Evolutionary conservation across 2,888 invertebrate species (phyloP).

Genomic region (Trachelus iudaicus): DNA sequence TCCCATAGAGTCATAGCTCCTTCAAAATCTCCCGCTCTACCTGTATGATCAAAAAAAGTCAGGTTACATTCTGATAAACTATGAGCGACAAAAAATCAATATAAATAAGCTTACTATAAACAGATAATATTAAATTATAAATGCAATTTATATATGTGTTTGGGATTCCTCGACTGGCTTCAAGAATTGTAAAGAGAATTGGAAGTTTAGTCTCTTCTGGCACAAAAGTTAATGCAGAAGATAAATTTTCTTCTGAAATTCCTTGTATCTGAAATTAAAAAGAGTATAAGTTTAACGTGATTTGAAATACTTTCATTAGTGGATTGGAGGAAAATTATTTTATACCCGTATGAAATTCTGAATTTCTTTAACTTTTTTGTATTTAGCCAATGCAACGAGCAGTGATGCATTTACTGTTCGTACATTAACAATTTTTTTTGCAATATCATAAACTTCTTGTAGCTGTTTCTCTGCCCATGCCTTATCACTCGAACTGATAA

Average conservation of each 20-base stretch:
- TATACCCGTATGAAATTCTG: slow-evolving; percentile 30
- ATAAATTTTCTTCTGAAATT: background rate
- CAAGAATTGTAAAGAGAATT: slow-evolving; percentile 24
- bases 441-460: slow-evolving; percentile 29
- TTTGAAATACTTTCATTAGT: background rate
- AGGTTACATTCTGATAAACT: background rate
- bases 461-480: background rate
- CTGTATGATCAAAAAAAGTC: slow-evolving; percentile 52
- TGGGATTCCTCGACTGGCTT: slow-evolving; percentile 9
- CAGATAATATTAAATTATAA: slow-evolving; percentile 24
- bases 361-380: slow-evolving; percentile 42
- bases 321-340: background rate
- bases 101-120: slow-evolving; percentile 36
- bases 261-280: background rate
- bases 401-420: slow-evolving; percentile 4
- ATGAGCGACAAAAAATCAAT: slow-evolving; percentile 48
- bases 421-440: slow-evolving; percentile 12
- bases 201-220: slow-evolving; percentile 1
- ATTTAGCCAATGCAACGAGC: slow-evolving; percentile 22
- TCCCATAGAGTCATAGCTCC: slow-evolving; percentile 58
- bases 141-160: slow-evolving; percentile 10
- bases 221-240: background rate
- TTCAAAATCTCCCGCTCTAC: slow-evolving; percentile 50
- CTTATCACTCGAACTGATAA: slow-evolving; percentile 37
- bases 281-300: background rate